Conservation (phyloP, 2,888 invertebrate genomes). For the Lasiommata megera region DNA sequence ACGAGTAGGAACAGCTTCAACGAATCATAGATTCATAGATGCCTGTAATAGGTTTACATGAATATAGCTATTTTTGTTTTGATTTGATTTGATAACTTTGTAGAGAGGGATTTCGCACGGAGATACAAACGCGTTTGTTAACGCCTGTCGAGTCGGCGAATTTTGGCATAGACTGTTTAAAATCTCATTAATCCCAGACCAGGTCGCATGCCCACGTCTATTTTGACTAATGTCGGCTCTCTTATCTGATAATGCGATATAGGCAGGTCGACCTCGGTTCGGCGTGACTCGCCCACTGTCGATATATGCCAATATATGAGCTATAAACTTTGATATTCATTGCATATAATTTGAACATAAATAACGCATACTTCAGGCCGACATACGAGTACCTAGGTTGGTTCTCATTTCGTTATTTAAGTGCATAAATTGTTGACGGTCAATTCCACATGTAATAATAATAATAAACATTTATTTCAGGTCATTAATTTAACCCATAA, state of each 20-base stretch:
- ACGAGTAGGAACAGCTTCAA: too few relatives aligned
- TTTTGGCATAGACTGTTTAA: slow-evolving; percentile 16
- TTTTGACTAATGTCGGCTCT: slow-evolving; percentile 34
- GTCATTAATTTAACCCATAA: too few relatives aligned
- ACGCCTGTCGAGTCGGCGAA: slow-evolving; percentile 17
- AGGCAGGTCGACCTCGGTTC: slow-evolving; percentile 17
- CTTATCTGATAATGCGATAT: slow-evolving; percentile 21
- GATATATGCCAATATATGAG: slow-evolving; percentile 20
- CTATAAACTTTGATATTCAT: background rate
- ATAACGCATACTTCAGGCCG: background rate
- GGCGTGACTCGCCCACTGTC: slow-evolving; percentile 30
- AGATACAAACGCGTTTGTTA: slow-evolving; percentile 4
- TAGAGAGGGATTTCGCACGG: too few relatives aligned
- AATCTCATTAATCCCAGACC: slow-evolving; percentile 27
- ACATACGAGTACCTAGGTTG: too few relatives aligned
- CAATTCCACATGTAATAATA: too few relatives aligned
- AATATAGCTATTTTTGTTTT: too few relatives aligned
- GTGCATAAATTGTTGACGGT: too few relatives aligned
- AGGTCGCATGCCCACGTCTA: slow-evolving; percentile 37
- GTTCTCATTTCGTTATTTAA: too few relatives aligned
- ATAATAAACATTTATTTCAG: too few relatives aligned
- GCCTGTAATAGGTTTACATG: too few relatives aligned
- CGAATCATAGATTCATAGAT: too few relatives aligned
- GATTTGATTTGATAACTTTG: too few relatives aligned
- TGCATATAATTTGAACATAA: slow-evolving; percentile 11